Evolutionary conservation across 2,888 invertebrate species (phyloP), one percentile per base, ranked within the genome.

Genomic region (Drosophila kanekoi): DNA sequence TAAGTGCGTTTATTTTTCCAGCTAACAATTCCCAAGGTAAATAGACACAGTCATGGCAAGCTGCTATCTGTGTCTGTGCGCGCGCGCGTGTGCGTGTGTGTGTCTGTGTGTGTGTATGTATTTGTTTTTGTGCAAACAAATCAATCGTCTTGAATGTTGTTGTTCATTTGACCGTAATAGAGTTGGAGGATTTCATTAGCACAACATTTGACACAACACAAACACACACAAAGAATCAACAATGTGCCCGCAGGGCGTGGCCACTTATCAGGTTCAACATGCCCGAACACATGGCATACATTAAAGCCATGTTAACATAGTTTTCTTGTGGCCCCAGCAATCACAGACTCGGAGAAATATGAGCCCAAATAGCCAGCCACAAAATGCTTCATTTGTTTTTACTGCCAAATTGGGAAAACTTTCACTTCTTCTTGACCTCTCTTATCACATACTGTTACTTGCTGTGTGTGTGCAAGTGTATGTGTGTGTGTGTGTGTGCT

Each of bases 371-470:
- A 52, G 58, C 40, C 47, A 52, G 48, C 78, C 82, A 54, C 81
- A 81, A 71, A 87, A 81, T 74, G 84, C 72, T 83, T 89, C 87
- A 89, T 84, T 89, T 89, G 84, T 70, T 89, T 87, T 87, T 68
- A 85, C 86, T 75, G 80, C 59, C 80, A 48, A 69, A 53, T 57
- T 73, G 79, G 74, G 74, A 67, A 67, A 75, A 62, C 58, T 67
- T 54, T 20, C 14, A 11, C 14, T 5, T 20, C 41, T 41, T 41
- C 41, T 18, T 41, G 16, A 10, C 16, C 52, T 10, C 44, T 20
- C 41, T 11, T 10, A 14, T 40, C 44, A 28, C 13, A 35, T 9
- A 16, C 16, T 38, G 43, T 53, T 11, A 6, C 14, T 38, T 8
- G 23, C 14, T 56, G 13, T 48, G 28, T 33, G 44, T 8, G 40